Percentiles rank a stretch among this genome's conserved stretches.
These are phyloP conservation scores for Zingel zingel DNA, from an alignment of 2,113 vertebrate genomes.

Conservation along the genomic window DNA sequence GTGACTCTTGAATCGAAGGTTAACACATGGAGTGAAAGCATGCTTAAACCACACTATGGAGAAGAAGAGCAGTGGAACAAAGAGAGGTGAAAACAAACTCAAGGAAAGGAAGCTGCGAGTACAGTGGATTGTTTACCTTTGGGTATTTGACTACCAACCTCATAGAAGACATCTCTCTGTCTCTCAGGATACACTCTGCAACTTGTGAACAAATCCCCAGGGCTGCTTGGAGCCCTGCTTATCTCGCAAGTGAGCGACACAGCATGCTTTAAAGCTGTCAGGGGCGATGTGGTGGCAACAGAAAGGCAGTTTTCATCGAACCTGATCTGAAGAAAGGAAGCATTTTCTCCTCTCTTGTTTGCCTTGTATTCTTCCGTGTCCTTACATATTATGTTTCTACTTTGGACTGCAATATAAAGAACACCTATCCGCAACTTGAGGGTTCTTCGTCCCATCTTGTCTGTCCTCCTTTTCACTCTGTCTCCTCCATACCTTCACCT, in stretches of 20 bases:
- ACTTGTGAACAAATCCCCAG: constrained; percentile 4
- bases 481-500: background rate
- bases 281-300: background rate
- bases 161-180: constrained; percentile 30
- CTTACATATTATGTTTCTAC: background rate
- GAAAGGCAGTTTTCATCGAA: constrained; percentile 4
- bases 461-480: background rate
- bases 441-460: background rate
- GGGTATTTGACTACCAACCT: constrained; percentile 8
- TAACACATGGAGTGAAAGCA: background rate
- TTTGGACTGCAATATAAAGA: background rate
- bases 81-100: constrained; percentile 20
- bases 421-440: background rate
- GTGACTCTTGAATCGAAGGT: constrained; percentile 3
- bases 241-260: background rate
- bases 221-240: background rate
- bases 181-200: constrained; percentile 2
- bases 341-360: background rate
- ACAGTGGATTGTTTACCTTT: constrained; percentile 38
- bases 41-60: constrained; percentile 1
- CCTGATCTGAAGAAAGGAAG: constrained; percentile 21
- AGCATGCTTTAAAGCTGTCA: background rate
- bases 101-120: constrained; percentile 3
- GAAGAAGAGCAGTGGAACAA: background rate
- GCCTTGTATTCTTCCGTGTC: background rate